Base-by-base conservation (phyloP, 2,113 vertebrate species). In the Fregetta grallaria region DNA sequence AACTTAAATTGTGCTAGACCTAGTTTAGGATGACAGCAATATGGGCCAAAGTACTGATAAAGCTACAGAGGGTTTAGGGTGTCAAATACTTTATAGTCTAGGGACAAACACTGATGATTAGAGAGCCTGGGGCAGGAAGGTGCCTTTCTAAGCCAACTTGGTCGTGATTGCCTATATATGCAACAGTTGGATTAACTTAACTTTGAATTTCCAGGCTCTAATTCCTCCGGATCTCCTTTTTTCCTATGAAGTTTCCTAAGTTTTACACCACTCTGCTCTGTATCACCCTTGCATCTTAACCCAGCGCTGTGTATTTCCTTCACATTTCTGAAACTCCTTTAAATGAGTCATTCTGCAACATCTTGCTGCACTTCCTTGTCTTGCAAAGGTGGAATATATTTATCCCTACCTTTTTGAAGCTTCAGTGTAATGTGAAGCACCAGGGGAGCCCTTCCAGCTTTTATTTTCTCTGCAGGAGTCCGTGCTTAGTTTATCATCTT, bases 391-490 rank as follows among this genome's bases (percentile, higher is more conserved):
- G 81, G 36, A 92, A 70, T 86, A 7, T 20, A 49, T 95, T 96
- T 94, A 52, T 72, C 34, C 32, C 23, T 59, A 44, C 30, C 7
- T 79, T 90, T 93, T 19, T 82, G 80, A 96, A 89, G 86, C 47
- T 75, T 82, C 42, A 12, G 21, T 26, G 72, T 93, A 71, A 87
- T 74, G 44, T 52, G 71, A 92, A 76, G 53, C 88, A 92, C 62
- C 81, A 66, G 61, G 71, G 92, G 93, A 94, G 26, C 55, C 71
- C 67, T 94, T 94, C 68, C 5, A 8, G 83, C 73, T 92, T 95
- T 87, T 70, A 86, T 96, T 94, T 96, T 86, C 92, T 96, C 96
- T 77, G 8, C 44, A 40, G 94, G 91, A 94, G 13, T 52, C 82
- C 2, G 1, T 92, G 88, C 53, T 94, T 49, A 52, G 66, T 96